These are phyloP conservation scores for Sebastes melanostomus DNA, from an alignment of 2,797 vertebrate species.

Conservation along the genomic window DNA sequence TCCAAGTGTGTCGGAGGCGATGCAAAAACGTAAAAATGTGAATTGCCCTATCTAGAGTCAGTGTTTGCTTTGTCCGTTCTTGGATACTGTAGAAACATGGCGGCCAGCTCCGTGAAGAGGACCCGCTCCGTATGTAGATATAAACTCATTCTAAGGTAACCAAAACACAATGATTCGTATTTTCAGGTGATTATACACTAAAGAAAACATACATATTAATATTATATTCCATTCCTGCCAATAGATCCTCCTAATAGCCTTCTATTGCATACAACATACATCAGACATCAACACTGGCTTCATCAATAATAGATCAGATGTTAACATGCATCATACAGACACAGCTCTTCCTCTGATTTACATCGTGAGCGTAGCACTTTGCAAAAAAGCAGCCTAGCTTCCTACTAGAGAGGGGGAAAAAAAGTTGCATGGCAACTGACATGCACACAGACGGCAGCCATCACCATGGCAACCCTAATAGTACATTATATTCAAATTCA, in stretches of 20 bases:
- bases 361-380: conserved; percentile 8
- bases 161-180: too few species aligned
- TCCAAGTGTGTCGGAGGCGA: too few species aligned
- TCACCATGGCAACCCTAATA: conserved; percentile 80
- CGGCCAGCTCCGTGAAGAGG: too few species aligned
- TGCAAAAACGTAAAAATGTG: too few species aligned
- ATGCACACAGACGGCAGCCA: conserved; percentile 61
- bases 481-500: conserved; percentile 73
- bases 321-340: neutral
- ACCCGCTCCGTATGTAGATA: too few species aligned
- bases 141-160: too few species aligned
- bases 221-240: too few species aligned
- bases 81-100: too few species aligned
- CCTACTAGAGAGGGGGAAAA: conserved; percentile 29
- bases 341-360: neutral
- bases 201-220: too few species aligned
- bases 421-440: conserved; percentile 79
- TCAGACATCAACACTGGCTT: neutral
- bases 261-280: neutral
- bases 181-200: too few species aligned
- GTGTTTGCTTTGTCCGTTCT: too few species aligned
- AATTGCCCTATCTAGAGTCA: too few species aligned
- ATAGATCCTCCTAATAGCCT: neutral
- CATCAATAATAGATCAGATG: neutral
- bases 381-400: conserved; percentile 16